phyloP scores from a whole-genome alignment of 2,797 vertebrate species.

The Macroramphosus scolopax region DNA sequence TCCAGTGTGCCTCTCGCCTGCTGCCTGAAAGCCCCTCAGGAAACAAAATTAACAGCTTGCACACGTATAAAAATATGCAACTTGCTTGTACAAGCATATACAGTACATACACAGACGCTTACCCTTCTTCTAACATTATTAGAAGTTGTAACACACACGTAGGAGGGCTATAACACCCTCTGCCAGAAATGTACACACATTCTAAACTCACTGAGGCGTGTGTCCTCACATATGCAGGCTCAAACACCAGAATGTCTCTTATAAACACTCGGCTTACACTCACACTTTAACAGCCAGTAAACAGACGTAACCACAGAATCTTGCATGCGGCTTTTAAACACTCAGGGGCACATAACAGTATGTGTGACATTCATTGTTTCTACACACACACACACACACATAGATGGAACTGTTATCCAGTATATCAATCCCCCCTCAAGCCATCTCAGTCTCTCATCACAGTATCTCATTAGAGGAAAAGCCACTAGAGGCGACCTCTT shows the following conservation, averaged over 20 bases:
- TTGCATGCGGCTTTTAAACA: background rate
- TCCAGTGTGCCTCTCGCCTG: slow-evolving; percentile 6
- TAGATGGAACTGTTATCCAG: slow-evolving; percentile 16
- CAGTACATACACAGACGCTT: slow-evolving; percentile 11
- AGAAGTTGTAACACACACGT: slow-evolving; percentile 31
- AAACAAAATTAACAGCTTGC: slow-evolving; percentile 33
- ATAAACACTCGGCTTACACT: slow-evolving; percentile 7
- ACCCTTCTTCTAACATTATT: slow-evolving; percentile 21
- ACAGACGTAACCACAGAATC: background rate
- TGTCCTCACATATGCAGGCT: slow-evolving; percentile 29
- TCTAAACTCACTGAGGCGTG: slow-evolving; percentile 12
- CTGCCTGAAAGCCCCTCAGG: slow-evolving; percentile 32
- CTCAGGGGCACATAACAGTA: background rate
- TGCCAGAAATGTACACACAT: slow-evolving; percentile 27
- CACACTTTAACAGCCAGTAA: too few species aligned
- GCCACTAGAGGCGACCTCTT: slow-evolving; percentile 28
- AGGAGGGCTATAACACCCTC: slow-evolving; percentile 26
- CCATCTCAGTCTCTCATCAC: slow-evolving; percentile 27
- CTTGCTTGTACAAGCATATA: background rate
- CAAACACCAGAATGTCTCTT: slow-evolving; percentile 27
- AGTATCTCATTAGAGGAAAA: slow-evolving; percentile 35
- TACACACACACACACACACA: background rate
- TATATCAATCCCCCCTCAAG: slow-evolving; percentile 33
- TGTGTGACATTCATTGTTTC: slow-evolving; percentile 14
- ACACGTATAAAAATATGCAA: slow-evolving; percentile 18